These are phyloP conservation scores for Melanocharis versteri DNA, from an alignment of 2,113 vertebrate species.

Conservation along the genomic window DNA sequence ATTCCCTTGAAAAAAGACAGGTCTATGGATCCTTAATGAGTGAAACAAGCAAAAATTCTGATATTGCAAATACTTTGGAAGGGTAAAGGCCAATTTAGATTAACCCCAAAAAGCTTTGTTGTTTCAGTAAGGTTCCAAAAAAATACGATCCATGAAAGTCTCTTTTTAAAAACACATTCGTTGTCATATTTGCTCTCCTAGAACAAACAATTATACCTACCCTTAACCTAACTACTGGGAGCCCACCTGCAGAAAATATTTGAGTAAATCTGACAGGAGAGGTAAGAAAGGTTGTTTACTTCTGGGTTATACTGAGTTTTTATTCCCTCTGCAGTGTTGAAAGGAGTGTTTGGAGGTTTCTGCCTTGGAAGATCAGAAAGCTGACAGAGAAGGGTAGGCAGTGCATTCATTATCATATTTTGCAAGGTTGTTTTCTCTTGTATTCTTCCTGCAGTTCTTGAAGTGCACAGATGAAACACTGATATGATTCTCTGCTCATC, in stretches of 20 bases:
- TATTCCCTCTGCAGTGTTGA: not conserved
- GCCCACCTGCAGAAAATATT: not conserved
- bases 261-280: not conserved
- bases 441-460: not conserved
- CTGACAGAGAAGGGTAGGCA: not conserved
- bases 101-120: not conserved
- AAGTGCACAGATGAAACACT: not conserved
- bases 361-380: not conserved
- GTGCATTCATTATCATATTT: not conserved
- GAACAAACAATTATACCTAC: not conserved
- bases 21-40: not conserved
- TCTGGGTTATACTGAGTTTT: not conserved
- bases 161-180: not conserved
- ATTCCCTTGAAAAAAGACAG: not conserved
- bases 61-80: not conserved
- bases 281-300: not conserved
- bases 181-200: not conserved
- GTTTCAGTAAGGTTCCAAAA: not conserved
- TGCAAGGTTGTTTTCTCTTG: not conserved
- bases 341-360: not conserved
- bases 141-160: not conserved
- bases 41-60: not conserved
- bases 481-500: not conserved
- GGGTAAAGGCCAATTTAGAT: not conserved
- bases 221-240: not conserved